phyloP scores from a whole-genome alignment of 2,113 vertebrate genomes.

The Perccottus glenii region DNA sequence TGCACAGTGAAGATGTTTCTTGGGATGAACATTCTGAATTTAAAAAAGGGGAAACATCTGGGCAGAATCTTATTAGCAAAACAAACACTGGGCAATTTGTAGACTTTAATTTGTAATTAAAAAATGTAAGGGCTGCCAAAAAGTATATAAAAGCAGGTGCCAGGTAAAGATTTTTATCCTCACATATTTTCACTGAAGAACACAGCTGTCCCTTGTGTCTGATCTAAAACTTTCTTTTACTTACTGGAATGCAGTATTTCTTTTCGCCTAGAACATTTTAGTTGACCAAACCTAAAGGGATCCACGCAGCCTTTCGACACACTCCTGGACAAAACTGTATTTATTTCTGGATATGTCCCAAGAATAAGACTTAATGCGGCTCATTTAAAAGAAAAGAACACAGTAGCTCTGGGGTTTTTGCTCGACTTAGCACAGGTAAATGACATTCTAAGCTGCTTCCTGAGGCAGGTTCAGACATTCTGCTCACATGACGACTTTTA shows the following conservation, averaged over 20 bases:
- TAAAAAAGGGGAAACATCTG: neutral
- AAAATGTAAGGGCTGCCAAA: neutral
- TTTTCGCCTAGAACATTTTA: neutral
- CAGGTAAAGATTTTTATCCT: neutral
- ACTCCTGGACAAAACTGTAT: neutral
- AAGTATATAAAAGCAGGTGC: neutral
- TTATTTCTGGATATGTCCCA: constrained; percentile 6
- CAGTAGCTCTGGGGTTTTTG: neutral
- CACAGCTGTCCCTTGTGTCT: neutral
- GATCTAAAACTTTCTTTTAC: neutral
- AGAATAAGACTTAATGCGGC: constrained; percentile 11
- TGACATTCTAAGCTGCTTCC: constrained; percentile 9
- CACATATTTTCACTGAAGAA: neutral
- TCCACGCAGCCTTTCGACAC: neutral
- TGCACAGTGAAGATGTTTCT: neutral
- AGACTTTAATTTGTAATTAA: constrained; percentile 1
- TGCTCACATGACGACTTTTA: neutral
- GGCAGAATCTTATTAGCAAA: neutral
- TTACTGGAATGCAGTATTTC: neutral
- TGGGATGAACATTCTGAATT: neutral
- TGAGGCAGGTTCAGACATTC: neutral
- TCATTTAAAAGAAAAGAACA: constrained; percentile 9
- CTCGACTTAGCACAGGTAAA: constrained; percentile 5
- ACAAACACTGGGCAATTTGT: neutral
- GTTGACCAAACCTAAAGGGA: neutral